Evolutionary conservation across 2,888 invertebrate genomes (phyloP), one percentile per base, ranked within the genome.

Genomic region (Byasa hedistus): DNA sequence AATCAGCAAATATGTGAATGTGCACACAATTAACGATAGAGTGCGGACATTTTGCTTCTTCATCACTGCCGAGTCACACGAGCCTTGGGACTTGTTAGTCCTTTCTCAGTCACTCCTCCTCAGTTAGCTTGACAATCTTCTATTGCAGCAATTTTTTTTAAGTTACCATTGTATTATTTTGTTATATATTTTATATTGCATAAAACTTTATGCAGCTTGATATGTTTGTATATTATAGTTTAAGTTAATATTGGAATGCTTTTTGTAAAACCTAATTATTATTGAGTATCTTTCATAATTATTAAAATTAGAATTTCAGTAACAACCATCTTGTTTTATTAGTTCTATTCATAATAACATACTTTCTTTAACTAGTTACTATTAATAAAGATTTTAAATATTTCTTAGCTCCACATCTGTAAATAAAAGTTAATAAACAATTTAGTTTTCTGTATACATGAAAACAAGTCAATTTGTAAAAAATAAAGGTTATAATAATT

Each of bases 21-120:
- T 99, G 94, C 98, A 98, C 94, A 99, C 99, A 94, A 99, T 99
- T 93, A 99, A 96, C 85, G 99, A 98, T 94, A 99, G 94, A 93
- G 99, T 99, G 94, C 99, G 98, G 92, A 99, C 98, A 96, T 99
- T 99, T 96, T 99, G 99, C 94, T 98, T 98, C 97, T 99, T 99
- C 99, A 99, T 99, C 85, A 89, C 91, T 91, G 85, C 89, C 87
- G 76, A 87, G 82, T 85, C 79, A 75, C 78, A 80, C 82, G 82
- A 78, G 82, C 84, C 85, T 83, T 80, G 77, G 83, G 87, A 87
- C 87, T 76, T 79, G 77, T 15, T 75, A 81, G 84, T 88, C 88
- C 86, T 70, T 70, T 71, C 72, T 69, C 72, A 72, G 71, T 71
- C 73, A 68, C 74, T 77, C 76, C 77, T 76, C 75, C 77, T 75